phyloP scores from a whole-genome alignment of 1,140 invertebrate species.

The Procambarus clarkii region DNA sequence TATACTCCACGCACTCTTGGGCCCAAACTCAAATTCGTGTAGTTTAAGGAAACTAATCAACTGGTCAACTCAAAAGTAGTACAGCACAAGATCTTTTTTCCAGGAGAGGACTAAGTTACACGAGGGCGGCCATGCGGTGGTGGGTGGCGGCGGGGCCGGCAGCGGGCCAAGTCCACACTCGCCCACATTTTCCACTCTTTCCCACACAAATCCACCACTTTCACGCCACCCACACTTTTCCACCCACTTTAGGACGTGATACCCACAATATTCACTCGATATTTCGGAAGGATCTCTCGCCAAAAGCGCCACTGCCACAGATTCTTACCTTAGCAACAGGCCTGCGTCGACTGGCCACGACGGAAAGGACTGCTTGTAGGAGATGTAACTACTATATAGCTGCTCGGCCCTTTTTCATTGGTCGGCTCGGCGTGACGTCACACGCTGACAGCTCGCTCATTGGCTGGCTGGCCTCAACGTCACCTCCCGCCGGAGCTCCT shows the following conservation, averaged over 20 bases:
- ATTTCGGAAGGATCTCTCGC: not conserved
- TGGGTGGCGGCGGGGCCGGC: constrained; percentile 18
- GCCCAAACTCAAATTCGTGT: no score
- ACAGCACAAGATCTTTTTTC: no score
- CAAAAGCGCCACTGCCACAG: not conserved
- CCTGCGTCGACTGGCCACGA: constrained; percentile 59
- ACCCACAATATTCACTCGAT: not conserved
- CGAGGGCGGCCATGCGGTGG: constrained; percentile 14
- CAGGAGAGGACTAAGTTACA: not conserved
- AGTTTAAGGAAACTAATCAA: no score
- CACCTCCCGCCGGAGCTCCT: not conserved
- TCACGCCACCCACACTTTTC: not conserved
- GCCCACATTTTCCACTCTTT: not conserved
- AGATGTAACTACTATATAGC: constrained; percentile 59
- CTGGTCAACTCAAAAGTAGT: no score
- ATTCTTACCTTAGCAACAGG: constrained; percentile 54
- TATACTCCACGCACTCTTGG: no score
- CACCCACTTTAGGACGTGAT: not conserved
- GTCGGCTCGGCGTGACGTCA: constrained; percentile 25
- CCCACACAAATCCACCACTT: not conserved
- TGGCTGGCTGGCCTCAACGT: constrained; percentile 13
- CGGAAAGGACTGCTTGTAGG: constrained; percentile 34
- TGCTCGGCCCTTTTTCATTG: constrained; percentile 36
- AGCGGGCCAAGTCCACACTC: constrained; percentile 14
- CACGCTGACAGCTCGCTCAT: not conserved